Base-by-base conservation (phyloP, 2,888 invertebrate species). In the Trileptium ribeirensis region DNA sequence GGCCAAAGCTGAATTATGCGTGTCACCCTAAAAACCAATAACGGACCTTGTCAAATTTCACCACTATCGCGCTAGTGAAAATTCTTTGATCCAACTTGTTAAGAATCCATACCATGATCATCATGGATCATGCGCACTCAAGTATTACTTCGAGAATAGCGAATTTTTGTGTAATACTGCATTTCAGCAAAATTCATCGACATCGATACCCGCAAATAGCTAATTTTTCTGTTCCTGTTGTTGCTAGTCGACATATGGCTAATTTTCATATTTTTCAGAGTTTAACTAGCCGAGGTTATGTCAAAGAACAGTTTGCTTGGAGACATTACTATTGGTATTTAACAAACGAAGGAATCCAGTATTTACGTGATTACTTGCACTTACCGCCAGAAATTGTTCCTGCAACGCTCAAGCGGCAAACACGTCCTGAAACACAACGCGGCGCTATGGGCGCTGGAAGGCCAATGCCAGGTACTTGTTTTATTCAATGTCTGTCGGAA, bases 301-400 rank as follows among this genome's bases (percentile, higher is more conserved):
- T 99, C n/a, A 95, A 94, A 90, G 98, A 99, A 92, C 98, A 99
- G 91, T 99, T 99, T 90, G 97, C 98, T 1, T 99, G 99, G 99
- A 93, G 98, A 88, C 98, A 99, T 90, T 99, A 95, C 88, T 99
- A 99, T 90, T 99, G 98, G 97, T 96, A 96, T 90, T 92, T 99
- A 86, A 99, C 97, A 85, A 98, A 99, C 89, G 96, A 97, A 88
- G 99, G 99, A 86, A 98, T 99, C 89, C 95, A 95, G 89, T 98
- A 96, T 90, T 91, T 99, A 85, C 92, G 99, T 85, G 94, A 94
- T 88, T 97, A 94, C 91, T 92, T 99, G 84, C 97, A 99, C 89
- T 92, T 99, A 88, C 98, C 99, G 8, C 94, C 97, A 84, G 99
- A 99, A 92, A 98, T 99, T 90, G 97, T 99, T 51, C 99, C 99